Evolutionary conservation across 2,888 invertebrate genomes (phyloP).

Genomic region (Argyra leucocephala): DNA sequence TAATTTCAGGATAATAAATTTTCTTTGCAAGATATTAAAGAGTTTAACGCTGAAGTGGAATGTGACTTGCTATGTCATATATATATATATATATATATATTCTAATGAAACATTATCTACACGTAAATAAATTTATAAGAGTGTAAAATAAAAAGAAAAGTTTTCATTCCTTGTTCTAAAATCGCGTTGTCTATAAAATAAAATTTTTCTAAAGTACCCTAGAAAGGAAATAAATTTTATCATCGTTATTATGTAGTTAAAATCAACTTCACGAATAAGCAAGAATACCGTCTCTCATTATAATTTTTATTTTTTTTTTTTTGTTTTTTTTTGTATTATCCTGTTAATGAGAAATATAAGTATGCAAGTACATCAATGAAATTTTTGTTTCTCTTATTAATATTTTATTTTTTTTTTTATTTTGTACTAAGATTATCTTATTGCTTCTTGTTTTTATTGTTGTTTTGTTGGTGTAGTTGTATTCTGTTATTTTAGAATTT

Average conservation of each 20-base stretch:
- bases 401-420: neutral
- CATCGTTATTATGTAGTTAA: neutral
- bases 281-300: neutral
- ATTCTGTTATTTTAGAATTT: neutral
- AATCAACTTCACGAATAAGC: neutral
- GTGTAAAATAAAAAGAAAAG: neutral
- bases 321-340: neutral
- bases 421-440: neutral
- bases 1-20: too few relatives aligned
- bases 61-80: too few relatives aligned
- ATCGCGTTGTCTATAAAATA: neutral
- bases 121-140: too few relatives aligned
- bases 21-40: too few relatives aligned
- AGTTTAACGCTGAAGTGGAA: too few relatives aligned
- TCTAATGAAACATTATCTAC: too few relatives aligned
- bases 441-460: neutral
- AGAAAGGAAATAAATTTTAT: conserved; percentile 1
- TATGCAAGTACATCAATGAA: neutral
- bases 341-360: neutral
- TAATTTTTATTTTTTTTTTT: neutral
- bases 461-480: neutral
- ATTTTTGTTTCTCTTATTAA: neutral
- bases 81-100: too few relatives aligned
- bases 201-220: neutral
- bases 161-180: neutral